These are phyloP conservation scores for Magallana angulata DNA, from an alignment of 1,140 invertebrate species.

Conservation along the genomic window DNA sequence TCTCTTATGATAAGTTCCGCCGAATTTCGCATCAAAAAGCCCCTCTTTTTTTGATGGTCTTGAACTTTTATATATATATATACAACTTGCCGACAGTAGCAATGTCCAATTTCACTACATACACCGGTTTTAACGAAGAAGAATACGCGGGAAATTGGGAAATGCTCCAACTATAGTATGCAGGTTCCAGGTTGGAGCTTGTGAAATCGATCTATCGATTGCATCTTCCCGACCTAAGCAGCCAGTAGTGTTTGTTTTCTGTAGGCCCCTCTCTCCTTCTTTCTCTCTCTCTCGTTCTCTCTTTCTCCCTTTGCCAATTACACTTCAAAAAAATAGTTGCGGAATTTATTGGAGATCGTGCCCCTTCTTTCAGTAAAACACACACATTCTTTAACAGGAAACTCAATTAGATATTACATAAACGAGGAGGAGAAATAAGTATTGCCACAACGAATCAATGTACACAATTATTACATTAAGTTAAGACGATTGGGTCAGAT, in stretches of 20 bases:
- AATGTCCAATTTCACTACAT: neutral
- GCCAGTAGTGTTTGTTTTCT: slow-evolving; percentile 28
- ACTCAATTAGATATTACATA: slow-evolving; percentile 20
- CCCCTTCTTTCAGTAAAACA: neutral
- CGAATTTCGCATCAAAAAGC: neutral
- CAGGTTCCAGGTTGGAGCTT: slow-evolving; percentile 17
- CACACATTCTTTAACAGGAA: neutral
- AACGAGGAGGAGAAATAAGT: neutral
- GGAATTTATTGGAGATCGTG: neutral
- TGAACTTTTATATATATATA: neutral
- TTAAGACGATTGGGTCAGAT: neutral
- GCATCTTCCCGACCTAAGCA: slow-evolving; percentile 1
- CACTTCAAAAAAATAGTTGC: neutral
- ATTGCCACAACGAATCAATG: neutral
- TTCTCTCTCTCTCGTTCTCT: too few relatives aligned
- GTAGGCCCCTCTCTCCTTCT: neutral
- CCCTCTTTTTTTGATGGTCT: neutral
- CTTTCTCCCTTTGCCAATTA: slow-evolving; percentile 10
- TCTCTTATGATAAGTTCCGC: slow-evolving; percentile 13
- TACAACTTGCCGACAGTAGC: neutral
- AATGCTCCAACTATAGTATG: slow-evolving; percentile 9
- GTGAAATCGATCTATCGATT: slow-evolving; percentile 31
- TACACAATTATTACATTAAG: slow-evolving; percentile 26
- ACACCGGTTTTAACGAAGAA: slow-evolving; percentile 3
- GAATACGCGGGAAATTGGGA: slow-evolving; percentile 6